Evolutionary conservation across 2,888 invertebrate genomes (phyloP).

Genomic region (Gnatocerus cornutus): DNA sequence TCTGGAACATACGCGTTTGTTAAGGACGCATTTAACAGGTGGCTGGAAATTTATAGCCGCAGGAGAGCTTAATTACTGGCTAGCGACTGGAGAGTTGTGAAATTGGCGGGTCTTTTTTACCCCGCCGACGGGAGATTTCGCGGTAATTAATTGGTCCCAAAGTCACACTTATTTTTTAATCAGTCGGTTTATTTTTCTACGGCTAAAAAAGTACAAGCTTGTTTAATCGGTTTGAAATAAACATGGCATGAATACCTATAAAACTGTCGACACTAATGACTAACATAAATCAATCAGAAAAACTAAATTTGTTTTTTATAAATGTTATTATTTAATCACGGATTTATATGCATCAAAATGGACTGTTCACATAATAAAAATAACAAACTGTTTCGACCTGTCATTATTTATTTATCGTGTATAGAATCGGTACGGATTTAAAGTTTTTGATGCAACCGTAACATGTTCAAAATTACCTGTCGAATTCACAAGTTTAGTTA

Average conservation of each 20-base stretch:
- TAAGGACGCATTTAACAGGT: conserved; percentile 44
- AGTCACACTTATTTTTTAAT: conserved; percentile 24
- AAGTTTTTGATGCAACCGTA: not conserved
- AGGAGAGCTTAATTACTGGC: conserved; percentile 32
- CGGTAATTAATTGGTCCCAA: conserved; percentile 28
- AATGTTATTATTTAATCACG: not conserved
- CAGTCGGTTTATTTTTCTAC: conserved; percentile 10
- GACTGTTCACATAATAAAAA: not conserved
- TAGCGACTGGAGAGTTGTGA: conserved; percentile 40
- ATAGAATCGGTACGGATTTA: not conserved
- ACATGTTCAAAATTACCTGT: conserved; percentile 8
- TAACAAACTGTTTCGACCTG: not conserved
- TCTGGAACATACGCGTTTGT: conserved; percentile 26
- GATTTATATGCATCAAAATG: not conserved
- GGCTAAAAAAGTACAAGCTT: not conserved
- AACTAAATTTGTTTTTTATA: not conserved
- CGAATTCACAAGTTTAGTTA: not conserved
- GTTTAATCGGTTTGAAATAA: not conserved
- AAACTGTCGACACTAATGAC: not conserved
- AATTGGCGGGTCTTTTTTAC: conserved; percentile 30
- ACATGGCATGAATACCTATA: not conserved
- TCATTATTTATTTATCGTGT: not conserved
- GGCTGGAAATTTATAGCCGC: conserved; percentile 42
- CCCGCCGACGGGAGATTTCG: conserved; percentile 21
- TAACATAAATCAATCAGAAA: not conserved